Base-by-base conservation (phyloP, 2,888 invertebrate species). In the Priocnemis perturbator region DNA sequence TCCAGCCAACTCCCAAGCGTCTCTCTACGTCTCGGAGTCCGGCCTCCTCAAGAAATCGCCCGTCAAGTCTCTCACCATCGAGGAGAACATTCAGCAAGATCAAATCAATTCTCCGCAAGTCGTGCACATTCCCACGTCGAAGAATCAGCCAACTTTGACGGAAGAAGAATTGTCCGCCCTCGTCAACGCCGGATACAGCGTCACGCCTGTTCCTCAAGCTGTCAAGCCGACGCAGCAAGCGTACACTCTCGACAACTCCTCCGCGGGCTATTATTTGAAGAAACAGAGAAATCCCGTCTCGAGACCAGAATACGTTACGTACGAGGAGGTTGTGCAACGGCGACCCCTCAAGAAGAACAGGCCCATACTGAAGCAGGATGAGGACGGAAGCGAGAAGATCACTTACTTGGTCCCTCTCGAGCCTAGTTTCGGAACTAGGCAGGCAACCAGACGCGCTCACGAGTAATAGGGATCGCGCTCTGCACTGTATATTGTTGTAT, bases 111-210 rank as follows among this genome's bases (percentile, higher is more conserved):
- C 71, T 0, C 83, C 82, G 0, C 86, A 85, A 47, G 72, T 85
- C 14, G 76, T 86, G 19, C 78, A 85, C 7, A 67, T 86, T 26
- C 85, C 85, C 0, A 76, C 81, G 2, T 75, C 85, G 0, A 87
- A 85, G 45, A 76, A 74, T n/a, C 85, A 73, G 0, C 73, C 81
- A 20, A 74, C 85, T 0, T 57, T 88, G 2, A 85, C 86, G 0
- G 87, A 86, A 23, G 86, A 87, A 17, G 88, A 89, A 57, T 69
- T 88, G 15, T 81, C 86, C 1, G 84, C 84, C 37, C 73, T 89
- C 14, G 84, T 89, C 20, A 87, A 87, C 50, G 87, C 88, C 4
- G 88, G 88, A 4, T 89, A 88, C 64, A 86, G 86, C 17, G 87
- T 88, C 0, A 87, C 87, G 0, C 88, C 88, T 3, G 83, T 87